phyloP scores from a whole-genome alignment of 1,140 invertebrate genomes.

The Penaeus japonicus region DNA sequence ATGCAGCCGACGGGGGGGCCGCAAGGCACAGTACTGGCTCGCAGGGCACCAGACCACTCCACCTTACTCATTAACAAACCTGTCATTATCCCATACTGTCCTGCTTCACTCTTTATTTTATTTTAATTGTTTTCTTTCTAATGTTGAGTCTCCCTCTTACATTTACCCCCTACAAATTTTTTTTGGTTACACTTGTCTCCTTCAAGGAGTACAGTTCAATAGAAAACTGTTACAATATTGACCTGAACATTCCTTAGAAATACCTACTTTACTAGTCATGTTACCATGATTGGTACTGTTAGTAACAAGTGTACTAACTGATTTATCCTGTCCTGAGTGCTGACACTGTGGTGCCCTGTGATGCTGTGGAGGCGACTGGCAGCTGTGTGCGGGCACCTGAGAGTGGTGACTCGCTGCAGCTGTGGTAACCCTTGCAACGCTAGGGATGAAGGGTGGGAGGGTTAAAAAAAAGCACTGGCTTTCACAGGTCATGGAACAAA shows the following conservation, averaged over 20 bases:
- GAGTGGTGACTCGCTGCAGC: slow-evolving; percentile 28
- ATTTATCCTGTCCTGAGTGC: not conserved
- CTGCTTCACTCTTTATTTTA: not conserved
- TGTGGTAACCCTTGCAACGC: slow-evolving; percentile 32
- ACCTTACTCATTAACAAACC: not conserved
- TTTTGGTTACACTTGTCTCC: not conserved
- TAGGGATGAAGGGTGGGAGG: not conserved
- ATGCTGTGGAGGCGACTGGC: slow-evolving; percentile 10
- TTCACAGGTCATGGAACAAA: not conserved
- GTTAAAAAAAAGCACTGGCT: not conserved
- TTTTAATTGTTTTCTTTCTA: not conserved
- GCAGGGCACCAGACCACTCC: slow-evolving; percentile 37
- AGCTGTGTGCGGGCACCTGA: slow-evolving; percentile 33
- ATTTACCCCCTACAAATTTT: not conserved
- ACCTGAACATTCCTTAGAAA: not conserved
- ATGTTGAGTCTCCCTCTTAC: not conserved
- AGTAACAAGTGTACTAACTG: not conserved
- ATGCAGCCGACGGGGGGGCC: slow-evolving; percentile 40
- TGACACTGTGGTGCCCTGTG: slow-evolving; percentile 31
- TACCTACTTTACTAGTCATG: not conserved
- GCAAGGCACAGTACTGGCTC: slow-evolving; percentile 28
- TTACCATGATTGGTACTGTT: not conserved
- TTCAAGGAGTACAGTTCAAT: not conserved
- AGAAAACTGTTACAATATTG: not conserved
- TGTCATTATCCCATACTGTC: not conserved